Evolutionary conservation across 92 coral and sea anemone species (phyloP).

Genomic region (Pocillopora meandrina): DNA sequence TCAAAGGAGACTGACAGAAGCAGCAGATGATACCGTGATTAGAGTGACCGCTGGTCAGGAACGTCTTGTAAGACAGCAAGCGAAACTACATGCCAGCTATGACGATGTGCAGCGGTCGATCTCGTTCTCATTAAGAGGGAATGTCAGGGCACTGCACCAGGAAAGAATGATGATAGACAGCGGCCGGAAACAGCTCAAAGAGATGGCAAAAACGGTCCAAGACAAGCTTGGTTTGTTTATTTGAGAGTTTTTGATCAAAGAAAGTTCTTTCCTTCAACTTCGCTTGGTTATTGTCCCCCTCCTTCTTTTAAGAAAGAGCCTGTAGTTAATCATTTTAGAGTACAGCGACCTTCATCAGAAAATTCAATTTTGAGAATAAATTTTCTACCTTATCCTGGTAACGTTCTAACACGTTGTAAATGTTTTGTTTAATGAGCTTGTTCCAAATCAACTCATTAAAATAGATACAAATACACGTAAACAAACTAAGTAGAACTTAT

Average conservation of each 20-base stretch:
- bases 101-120: conserved; percentile 76
- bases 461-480: no score
- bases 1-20: conserved; percentile 64
- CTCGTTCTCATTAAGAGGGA: conserved; percentile 62
- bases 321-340: no score
- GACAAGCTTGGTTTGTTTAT: conserved; percentile 73
- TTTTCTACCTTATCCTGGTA: no score
- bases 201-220: conserved; percentile 76
- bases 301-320: neutral
- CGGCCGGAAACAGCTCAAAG: conserved; percentile 75
- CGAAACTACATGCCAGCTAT: conserved; percentile 64
- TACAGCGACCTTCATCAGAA: no score
- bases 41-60: conserved; percentile 90
- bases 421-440: no score
- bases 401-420: no score
- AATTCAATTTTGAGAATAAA: no score
- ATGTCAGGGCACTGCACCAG: conserved; percentile 69
- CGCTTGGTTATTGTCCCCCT: neutral
- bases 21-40: conserved; percentile 78
- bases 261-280: neutral
- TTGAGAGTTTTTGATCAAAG: neutral
- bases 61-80: conserved; percentile 74
- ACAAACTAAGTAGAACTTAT: no score
- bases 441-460: no score
- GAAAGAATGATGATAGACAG: conserved; percentile 78